phyloP scores from a whole-genome alignment of 2,888 invertebrate genomes.

The Tenthredo notha region DNA sequence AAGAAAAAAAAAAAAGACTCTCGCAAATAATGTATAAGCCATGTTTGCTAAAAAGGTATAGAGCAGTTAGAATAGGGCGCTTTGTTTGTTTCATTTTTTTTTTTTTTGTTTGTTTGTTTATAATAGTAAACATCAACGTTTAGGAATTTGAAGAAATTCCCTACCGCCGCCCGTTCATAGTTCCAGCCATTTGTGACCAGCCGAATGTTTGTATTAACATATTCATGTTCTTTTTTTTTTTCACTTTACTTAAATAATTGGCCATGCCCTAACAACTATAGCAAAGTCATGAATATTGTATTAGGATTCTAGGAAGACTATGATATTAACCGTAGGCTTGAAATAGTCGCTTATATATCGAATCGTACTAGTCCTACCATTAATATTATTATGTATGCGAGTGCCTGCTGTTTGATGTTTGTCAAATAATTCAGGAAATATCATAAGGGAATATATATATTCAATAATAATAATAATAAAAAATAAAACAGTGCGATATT shows the following conservation, averaged over 20 bases:
- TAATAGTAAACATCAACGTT: neutral
- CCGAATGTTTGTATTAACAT: neutral
- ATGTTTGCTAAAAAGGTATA: constrained; percentile 50
- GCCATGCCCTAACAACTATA: constrained; percentile 65
- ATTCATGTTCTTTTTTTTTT: neutral
- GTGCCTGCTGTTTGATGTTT: constrained; percentile 53
- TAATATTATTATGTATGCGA: constrained; percentile 51
- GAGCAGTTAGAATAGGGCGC: constrained; percentile 45
- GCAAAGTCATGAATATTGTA: constrained; percentile 63
- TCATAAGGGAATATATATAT: constrained; percentile 49
- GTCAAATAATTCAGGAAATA: constrained; percentile 57
- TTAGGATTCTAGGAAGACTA: constrained; percentile 77
- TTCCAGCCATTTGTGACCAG: constrained; percentile 34
- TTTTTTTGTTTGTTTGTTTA: neutral
- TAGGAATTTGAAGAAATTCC: neutral
- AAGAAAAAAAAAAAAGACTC: constrained; percentile 44
- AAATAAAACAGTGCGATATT: constrained; percentile 56
- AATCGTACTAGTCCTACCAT: constrained; percentile 59
- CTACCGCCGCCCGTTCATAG: neutral
- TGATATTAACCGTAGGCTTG: constrained; percentile 77
- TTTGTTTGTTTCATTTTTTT: neutral
- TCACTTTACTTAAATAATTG: constrained; percentile 58
- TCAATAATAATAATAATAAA: neutral
- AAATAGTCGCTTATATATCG: constrained; percentile 59
- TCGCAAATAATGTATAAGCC: constrained; percentile 46